A percentile compares a stretch with the other conserved stretches of the same genome.
Conservation (phyloP, 2,888 invertebrate species). For the Caenorhabditis wallacei region DNA sequence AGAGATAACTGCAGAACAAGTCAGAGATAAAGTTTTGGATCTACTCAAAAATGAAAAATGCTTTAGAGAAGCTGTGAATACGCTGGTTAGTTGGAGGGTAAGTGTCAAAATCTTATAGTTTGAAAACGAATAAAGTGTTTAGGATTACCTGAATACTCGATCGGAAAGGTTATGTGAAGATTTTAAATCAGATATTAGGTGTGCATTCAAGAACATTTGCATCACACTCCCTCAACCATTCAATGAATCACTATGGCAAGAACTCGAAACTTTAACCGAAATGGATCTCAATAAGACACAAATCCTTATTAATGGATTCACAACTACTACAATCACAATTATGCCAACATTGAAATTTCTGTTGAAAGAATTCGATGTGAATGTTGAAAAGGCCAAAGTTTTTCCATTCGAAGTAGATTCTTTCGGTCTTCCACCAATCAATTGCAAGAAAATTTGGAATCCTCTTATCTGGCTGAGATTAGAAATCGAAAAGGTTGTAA, state of each 20-base stretch:
- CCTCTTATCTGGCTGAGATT: conserved; percentile 35
- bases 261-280: conserved; percentile 23
- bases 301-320: conserved; percentile 23
- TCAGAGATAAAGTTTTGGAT: neutral
- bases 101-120: neutral
- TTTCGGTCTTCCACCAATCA: conserved; percentile 43
- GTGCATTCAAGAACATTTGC: conserved; percentile 10
- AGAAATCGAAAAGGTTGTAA: conserved; percentile 32
- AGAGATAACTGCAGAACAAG: conserved; percentile 1
- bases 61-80: neutral
- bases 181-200: neutral
- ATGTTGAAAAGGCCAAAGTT: conserved; percentile 7
- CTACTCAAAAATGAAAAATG: neutral
- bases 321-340: neutral
- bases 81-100: conserved; percentile 23
- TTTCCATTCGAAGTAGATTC: conserved; percentile 43
- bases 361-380: neutral
- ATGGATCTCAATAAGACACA: conserved; percentile 28
- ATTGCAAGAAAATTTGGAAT: conserved; percentile 41
- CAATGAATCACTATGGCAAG: conserved; percentile 31
- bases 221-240: conserved; percentile 14
- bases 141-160: conserved; percentile 27
- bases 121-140: neutral
- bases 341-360: neutral
- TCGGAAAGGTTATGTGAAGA: neutral